These are phyloP conservation scores for Plagodis dolabraria DNA, from an alignment of 2,888 invertebrate species.

Conservation along the genomic window DNA sequence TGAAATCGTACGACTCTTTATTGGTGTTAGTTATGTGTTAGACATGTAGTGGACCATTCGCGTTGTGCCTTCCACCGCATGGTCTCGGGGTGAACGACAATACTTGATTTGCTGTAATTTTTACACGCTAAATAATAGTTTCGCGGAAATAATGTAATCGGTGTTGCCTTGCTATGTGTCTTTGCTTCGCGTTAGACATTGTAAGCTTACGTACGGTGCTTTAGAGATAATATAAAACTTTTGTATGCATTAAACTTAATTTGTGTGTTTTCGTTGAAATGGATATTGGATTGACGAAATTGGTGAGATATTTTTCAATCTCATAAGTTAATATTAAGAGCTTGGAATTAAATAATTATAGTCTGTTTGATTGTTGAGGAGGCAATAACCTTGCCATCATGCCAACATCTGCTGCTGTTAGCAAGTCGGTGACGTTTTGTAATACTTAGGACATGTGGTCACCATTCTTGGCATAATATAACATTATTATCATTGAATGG, in stretches of 20 bases:
- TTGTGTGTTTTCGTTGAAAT: conserved; percentile 40
- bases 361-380: conserved; percentile 47
- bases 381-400: conserved; percentile 71
- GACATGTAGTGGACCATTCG: conserved; percentile 76
- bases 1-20: conserved; percentile 50
- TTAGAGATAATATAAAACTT: conserved; percentile 55
- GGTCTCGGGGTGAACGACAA: conserved; percentile 57
- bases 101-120: conserved; percentile 63
- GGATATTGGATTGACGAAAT: conserved; percentile 45
- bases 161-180: conserved; percentile 85
- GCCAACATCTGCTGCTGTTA: conserved; percentile 70
- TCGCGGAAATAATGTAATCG: conserved; percentile 69
- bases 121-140: conserved; percentile 67
- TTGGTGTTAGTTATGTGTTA: conserved; percentile 72
- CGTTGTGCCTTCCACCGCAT: conserved; percentile 77
- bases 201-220: conserved; percentile 77
- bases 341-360: conserved; percentile 33
- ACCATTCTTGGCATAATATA: conserved; percentile 64
- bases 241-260: conserved; percentile 23
- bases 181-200: conserved; percentile 78
- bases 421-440: conserved; percentile 61
- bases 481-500: conserved; percentile 34
- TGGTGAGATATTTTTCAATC: conserved; percentile 54
- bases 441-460: conserved; percentile 69
- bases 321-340: conserved; percentile 11